Conservation (phyloP, 1,140 invertebrate species). For the Drosophila obscura region DNA sequence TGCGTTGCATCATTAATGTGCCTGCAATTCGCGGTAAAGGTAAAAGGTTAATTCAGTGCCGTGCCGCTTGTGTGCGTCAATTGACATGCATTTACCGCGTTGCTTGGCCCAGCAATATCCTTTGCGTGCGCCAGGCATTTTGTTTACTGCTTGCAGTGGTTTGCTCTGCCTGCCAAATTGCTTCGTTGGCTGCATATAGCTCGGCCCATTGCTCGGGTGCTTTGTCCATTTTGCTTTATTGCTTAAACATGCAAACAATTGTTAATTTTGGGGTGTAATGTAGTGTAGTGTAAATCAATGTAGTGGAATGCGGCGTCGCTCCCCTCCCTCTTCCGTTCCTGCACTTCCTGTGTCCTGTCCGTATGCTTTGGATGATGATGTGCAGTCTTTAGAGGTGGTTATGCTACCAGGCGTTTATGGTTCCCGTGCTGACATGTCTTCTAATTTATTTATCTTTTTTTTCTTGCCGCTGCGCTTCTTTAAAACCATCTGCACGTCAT, state of each 20-base stretch:
- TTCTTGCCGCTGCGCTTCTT: no score
- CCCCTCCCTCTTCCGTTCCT: no score
- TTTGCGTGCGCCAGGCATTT: constrained; percentile 59
- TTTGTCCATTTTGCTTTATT: constrained; percentile 8
- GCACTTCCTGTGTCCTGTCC: no score
- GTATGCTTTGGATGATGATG: no score
- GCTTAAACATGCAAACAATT: background rate
- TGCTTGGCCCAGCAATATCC: constrained; percentile 42
- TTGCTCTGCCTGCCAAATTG: constrained; percentile 11
- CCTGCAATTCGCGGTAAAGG: background rate
- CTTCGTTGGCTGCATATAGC: constrained; percentile 32
- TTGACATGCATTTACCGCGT: constrained; percentile 22
- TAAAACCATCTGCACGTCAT: no score
- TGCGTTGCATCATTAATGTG: background rate
- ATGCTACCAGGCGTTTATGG: no score
- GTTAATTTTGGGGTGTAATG: no score
- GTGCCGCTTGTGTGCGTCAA: background rate
- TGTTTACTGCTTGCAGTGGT: constrained; percentile 11
- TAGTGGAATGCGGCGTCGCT: no score
- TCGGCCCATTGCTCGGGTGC: constrained; percentile 11
- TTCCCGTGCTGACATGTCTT: no score
- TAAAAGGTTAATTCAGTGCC: background rate
- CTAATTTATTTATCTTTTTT: no score
- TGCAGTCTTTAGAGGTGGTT: no score
- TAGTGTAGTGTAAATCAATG: no score